Evolutionary conservation across 1,140 invertebrate species (phyloP), one percentile per base, ranked within the genome.

Genomic region (Drosophila triauraria): DNA sequence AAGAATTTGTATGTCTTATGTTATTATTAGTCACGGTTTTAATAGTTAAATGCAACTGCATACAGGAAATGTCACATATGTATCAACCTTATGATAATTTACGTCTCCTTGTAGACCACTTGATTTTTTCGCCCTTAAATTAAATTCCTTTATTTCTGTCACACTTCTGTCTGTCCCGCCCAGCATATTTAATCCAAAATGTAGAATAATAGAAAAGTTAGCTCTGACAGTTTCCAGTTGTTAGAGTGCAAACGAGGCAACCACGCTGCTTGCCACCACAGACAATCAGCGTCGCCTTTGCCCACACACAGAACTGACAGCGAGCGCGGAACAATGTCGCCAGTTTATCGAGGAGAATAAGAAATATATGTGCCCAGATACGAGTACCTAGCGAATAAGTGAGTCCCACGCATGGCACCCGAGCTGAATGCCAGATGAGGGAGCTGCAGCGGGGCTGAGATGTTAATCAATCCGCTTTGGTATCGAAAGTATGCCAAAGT

Each of bases 401-500:
- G 53, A 65, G 76, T 86, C 83, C 71, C 62, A 57, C 57, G 65
- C 56, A 70, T 54, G 54, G 51, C 20, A 53, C 56, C 38, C 65
- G 17, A 40, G 40, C 38, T 78, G 75, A 78, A 78, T 78, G 74
- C 63, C 63, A 78, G 67, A 74, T 74, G 67, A 72, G 70, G 67
- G 70, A 40, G 70, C 67, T 59, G 53, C 46, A 23, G 46, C 25
- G 23, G 67, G 67, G 40, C 71, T 48, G 44, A 64, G 78, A 44
- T 79, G 63, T 78, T 82, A 82, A 79, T 78, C 79, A 76, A 79
- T 65, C 60, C 51, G 65, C 78, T 72, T 72, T 74, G 75, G 68
- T 67, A 74, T 74, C 71, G 78, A 84, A 87, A 88, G 63, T 87
- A 90, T 87, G 84, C 84, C 84, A 87, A 87, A 87, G 84, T 88